Evolutionary conservation across 1,140 invertebrate genomes (phyloP).

Genomic region (Drosophila eugracilis): DNA sequence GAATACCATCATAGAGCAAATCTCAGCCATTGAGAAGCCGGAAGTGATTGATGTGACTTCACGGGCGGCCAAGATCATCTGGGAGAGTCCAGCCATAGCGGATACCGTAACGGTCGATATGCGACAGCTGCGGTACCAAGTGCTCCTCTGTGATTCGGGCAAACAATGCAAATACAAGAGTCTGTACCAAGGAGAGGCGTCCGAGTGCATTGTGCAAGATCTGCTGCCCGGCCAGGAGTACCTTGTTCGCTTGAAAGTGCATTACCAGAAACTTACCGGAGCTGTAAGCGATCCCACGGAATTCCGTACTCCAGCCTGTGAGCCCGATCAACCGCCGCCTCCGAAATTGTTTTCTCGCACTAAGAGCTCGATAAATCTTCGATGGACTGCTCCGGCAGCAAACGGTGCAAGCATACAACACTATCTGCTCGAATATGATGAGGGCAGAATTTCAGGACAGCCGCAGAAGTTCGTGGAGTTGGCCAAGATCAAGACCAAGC

Average conservation of each 20-base stretch:
- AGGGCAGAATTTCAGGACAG: conserved; percentile 85
- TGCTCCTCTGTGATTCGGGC: conserved; percentile 91
- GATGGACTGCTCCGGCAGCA: conserved; percentile 89
- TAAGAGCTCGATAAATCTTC: conserved; percentile 87
- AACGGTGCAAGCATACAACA: conserved; percentile 92
- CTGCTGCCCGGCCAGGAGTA: conserved; percentile 93
- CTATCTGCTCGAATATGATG: conserved; percentile 92
- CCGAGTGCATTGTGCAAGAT: conserved; percentile 91
- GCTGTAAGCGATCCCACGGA: conserved; percentile 86
- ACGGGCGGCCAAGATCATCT: conserved; percentile 91
- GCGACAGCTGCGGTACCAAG: conserved; percentile 90
- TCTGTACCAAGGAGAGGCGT: conserved; percentile 90
- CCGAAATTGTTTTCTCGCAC: conserved; percentile 87
- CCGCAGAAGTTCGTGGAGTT: conserved; percentile 89
- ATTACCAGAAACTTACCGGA: conserved; percentile 86
- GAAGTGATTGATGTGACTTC: conserved; percentile 91
- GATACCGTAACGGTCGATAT: conserved; percentile 85
- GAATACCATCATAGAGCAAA: conserved; percentile 87
- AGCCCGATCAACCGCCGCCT: conserved; percentile 87
- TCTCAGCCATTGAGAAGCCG: conserved; percentile 90
- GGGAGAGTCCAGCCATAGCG: conserved; percentile 89
- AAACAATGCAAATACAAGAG: conserved; percentile 92
- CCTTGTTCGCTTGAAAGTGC: conserved; percentile 89
- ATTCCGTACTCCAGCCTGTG: conserved; percentile 88
- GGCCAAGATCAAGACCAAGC: conserved; percentile 89